Base-by-base conservation (phyloP, 1,140 invertebrate genomes). In the Cotesia vestalis region DNA sequence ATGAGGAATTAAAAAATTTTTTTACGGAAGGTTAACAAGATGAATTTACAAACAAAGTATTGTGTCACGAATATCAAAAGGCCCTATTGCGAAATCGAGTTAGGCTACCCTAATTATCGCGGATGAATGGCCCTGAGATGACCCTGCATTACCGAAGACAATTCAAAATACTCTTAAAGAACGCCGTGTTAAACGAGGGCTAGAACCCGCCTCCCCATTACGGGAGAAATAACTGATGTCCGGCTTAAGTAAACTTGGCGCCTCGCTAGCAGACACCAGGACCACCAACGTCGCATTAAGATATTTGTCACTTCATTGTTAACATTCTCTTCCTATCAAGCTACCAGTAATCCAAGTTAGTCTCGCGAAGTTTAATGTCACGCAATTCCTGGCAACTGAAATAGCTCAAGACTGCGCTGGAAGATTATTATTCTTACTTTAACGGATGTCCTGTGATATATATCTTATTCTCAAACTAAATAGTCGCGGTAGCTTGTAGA, bases 271-370 rank as follows among this genome's bases (percentile, higher is more conserved):
- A 60, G 36, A 73, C 64, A 46, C 60, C 11, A 59, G 35, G 51
- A 51, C 51, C 52, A 46, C 38, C 55, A 71, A 69, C 60, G 70
- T 11, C 52, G 17, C 46, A 69, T 72, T 59, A 78, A 79, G 79
- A 81, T 81, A 84, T 87, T 86, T 85, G 84, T 85, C 82, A 84
- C 79, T 78, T 80, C 81, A 86, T 87, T 87, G 85, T 87, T 86
- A 79, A 74, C 72, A 76, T 67, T 74, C 73, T 68, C 77, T 76
- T 46, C 27, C 27, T 27, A 27, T 46, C 40, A 11, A 6, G 40
- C 11, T 9, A 46, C 6, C 40, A 46, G 40, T 76, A 55, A 55
- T 69, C 75, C 74, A 78, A 73, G 78, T 27, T 27, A 46, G 40
- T 46, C 78, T 62, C 74, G 78, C 73, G 66, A 75, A 83, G 83